Conservation (phyloP, 1,140 invertebrate species). For the Proctacanthus coquilletti region DNA sequence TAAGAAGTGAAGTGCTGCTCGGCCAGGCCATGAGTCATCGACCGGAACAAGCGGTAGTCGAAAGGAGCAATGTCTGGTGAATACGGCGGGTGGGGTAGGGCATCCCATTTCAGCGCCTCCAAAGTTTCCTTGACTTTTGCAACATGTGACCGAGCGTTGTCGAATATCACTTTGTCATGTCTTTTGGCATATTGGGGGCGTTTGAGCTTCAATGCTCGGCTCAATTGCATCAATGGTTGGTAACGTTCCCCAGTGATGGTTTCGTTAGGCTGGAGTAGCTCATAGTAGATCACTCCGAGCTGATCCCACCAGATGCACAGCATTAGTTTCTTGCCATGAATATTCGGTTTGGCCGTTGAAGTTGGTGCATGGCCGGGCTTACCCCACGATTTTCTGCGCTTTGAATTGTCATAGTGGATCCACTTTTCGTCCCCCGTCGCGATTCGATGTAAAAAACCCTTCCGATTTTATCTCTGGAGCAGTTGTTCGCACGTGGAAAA, state of each 20-base stretch:
- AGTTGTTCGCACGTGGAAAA: too few species aligned
- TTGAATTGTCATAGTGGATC: not conserved
- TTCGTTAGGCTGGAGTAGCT: too few species aligned
- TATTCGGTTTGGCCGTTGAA: too few species aligned
- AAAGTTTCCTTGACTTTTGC: not conserved
- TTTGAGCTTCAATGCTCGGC: not conserved
- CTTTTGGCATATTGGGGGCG: not conserved
- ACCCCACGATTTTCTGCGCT: constrained; percentile 12
- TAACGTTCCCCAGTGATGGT: constrained; percentile 8
- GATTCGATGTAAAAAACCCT: too few species aligned
- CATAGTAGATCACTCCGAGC: constrained; percentile 17
- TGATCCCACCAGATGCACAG: constrained; percentile 11
- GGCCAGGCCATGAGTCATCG: too few species aligned
- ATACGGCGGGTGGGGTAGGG: constrained; percentile 2
- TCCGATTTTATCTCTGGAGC: too few species aligned
- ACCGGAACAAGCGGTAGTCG: too few species aligned
- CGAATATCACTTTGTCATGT: not conserved
- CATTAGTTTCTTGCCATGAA: constrained; percentile 9
- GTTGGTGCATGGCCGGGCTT: constrained; percentile 9
- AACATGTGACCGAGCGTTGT: constrained; percentile 3
- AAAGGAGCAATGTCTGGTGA: constrained; percentile 1
- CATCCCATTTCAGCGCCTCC: not conserved
- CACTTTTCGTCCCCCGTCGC: not conserved
- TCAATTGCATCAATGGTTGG: constrained; percentile 1
- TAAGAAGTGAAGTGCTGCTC: too few species aligned